phyloP scores from a whole-genome alignment of 2,797 vertebrate species.

The Hemibagrus guttatus region DNA sequence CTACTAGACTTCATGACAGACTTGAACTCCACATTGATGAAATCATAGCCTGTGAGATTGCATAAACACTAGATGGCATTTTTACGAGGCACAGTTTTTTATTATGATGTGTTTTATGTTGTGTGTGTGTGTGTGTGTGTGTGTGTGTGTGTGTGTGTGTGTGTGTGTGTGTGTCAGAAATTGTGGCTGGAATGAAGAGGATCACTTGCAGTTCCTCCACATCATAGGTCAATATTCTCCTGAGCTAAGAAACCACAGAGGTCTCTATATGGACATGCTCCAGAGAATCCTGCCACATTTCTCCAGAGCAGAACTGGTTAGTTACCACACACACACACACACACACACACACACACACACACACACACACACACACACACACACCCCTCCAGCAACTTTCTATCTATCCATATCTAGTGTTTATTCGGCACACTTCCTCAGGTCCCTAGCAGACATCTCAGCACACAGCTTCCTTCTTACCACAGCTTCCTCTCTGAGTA shows the following conservation, averaged over 20 bases:
- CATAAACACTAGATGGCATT: background rate
- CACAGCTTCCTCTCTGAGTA: background rate
- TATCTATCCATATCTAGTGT: background rate
- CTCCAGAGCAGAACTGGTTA: constrained; percentile 84
- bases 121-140: constrained; percentile 17
- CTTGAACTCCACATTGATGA: constrained; percentile 12
- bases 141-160: constrained; percentile 16
- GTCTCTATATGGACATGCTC: constrained; percentile 84
- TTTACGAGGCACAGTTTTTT: background rate
- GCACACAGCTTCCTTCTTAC: background rate
- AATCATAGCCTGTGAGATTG: background rate
- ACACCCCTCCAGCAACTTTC: background rate
- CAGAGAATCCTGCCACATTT: constrained; percentile 82
- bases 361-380: background rate
- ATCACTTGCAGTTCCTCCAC: constrained; percentile 81
- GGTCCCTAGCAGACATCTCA: background rate
- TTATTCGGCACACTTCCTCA: background rate
- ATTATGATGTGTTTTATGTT: constrained; percentile 13
- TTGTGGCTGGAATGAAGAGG: constrained; percentile 80
- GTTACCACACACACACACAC: constrained; percentile 58
- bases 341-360: background rate
- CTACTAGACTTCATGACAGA: background rate
- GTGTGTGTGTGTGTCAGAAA: constrained; percentile 69
- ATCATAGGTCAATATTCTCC: constrained; percentile 79
- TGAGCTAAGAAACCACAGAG: constrained; percentile 76